phyloP scores from a whole-genome alignment of 2,113 vertebrate species.

The Xerus inauris region DNA sequence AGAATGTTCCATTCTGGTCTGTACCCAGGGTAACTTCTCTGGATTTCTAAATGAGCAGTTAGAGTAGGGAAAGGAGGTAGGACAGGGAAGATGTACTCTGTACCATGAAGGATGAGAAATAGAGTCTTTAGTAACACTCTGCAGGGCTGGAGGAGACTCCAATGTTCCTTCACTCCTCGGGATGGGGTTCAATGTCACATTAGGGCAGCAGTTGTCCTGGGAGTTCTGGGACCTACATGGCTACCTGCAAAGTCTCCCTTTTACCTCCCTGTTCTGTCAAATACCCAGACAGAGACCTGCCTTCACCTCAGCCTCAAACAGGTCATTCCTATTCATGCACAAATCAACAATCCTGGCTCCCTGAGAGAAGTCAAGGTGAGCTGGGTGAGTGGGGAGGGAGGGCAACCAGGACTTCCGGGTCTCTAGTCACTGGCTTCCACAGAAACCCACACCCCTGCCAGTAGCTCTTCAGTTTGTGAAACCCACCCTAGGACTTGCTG shows the following conservation, averaged over 20 bases:
- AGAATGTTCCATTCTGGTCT: constrained; percentile 44
- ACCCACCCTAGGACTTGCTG: not conserved
- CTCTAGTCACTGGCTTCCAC: not conserved
- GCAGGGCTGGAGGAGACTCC: not conserved
- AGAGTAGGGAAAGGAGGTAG: not conserved
- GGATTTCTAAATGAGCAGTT: constrained; percentile 37
- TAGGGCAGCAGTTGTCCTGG: not conserved
- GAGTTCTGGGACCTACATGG: not conserved
- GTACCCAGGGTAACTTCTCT: not conserved
- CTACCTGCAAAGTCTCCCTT: not conserved
- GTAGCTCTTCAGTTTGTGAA: not conserved
- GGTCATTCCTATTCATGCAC: not conserved
- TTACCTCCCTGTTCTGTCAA: not conserved
- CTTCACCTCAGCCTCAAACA: not conserved
- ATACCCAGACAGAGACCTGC: not conserved
- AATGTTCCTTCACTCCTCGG: not conserved
- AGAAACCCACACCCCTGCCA: not conserved
- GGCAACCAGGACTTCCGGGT: not conserved
- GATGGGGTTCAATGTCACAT: not conserved
- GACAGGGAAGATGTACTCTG: not conserved
- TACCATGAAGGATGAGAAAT: not conserved
- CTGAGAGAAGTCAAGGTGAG: not conserved
- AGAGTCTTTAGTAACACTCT: not conserved
- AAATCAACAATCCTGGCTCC: not conserved
- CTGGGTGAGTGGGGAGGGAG: not conserved